Conservation (phyloP, 2,113 vertebrate genomes). For the Phylloscopus trochiloides region DNA sequence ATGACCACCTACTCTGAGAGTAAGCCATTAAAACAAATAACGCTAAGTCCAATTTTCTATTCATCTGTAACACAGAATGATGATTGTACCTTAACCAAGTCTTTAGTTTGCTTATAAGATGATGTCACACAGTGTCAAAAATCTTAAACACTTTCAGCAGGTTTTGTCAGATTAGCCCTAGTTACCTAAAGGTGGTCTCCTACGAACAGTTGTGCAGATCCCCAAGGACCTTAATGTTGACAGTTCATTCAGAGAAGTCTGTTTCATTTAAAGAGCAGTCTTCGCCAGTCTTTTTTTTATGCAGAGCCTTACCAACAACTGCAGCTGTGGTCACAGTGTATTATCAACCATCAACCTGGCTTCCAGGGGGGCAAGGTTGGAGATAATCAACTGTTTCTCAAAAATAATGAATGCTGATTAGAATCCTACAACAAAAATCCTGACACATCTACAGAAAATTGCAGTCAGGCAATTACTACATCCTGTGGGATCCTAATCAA, state of each 20-base stretch:
- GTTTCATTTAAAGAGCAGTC: background rate
- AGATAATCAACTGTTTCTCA: background rate
- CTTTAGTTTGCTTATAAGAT: background rate
- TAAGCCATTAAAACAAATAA: background rate
- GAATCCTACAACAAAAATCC: background rate
- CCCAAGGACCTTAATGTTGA: background rate
- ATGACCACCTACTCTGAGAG: background rate
- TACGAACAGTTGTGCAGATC: background rate
- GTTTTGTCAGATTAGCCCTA: background rate
- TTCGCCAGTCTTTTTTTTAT: background rate
- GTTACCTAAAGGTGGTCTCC: background rate
- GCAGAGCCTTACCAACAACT: background rate
- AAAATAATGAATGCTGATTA: background rate
- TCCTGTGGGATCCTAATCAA: background rate
- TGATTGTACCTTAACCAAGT: background rate
- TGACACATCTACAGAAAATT: background rate
- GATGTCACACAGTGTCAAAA: background rate
- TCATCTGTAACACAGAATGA: background rate
- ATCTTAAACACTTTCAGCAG: background rate
- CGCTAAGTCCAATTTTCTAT: background rate
- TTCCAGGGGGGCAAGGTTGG: background rate
- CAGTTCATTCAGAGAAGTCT: background rate
- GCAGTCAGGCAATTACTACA: background rate
- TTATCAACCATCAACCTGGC: background rate
- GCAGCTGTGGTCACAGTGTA: background rate